Conservation (phyloP, 2,113 vertebrate genomes). For the Scytalopus superciliaris region DNA sequence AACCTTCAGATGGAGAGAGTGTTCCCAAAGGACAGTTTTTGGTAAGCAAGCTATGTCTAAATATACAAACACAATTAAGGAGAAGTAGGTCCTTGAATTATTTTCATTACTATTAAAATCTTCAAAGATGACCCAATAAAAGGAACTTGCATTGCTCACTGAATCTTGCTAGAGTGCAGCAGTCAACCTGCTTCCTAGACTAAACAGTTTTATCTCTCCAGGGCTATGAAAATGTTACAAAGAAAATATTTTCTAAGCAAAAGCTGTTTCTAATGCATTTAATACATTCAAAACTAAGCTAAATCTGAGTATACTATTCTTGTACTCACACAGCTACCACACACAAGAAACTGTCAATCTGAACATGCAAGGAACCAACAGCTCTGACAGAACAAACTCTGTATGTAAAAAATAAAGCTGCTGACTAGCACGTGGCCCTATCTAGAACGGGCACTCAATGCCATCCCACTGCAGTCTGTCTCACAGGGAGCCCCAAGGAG, state of each 20-base stretch:
- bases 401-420: neutral
- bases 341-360: neutral
- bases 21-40: neutral
- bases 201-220: neutral
- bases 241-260: neutral
- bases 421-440: neutral
- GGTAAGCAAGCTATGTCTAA: neutral
- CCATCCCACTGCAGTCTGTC: neutral
- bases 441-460: neutral
- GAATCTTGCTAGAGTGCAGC: neutral
- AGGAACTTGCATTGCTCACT: neutral
- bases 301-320: neutral
- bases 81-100: neutral
- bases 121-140: neutral
- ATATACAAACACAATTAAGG: neutral
- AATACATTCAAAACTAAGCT: neutral
- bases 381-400: neutral
- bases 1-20: neutral
- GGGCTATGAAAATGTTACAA: neutral
- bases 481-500: neutral
- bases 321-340: neutral
- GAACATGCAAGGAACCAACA: neutral
- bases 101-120: neutral
- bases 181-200: neutral
- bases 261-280: neutral